These are phyloP conservation scores for Aphidius ervi DNA, from an alignment of 1,140 invertebrate genomes.

Conservation along the genomic window DNA sequence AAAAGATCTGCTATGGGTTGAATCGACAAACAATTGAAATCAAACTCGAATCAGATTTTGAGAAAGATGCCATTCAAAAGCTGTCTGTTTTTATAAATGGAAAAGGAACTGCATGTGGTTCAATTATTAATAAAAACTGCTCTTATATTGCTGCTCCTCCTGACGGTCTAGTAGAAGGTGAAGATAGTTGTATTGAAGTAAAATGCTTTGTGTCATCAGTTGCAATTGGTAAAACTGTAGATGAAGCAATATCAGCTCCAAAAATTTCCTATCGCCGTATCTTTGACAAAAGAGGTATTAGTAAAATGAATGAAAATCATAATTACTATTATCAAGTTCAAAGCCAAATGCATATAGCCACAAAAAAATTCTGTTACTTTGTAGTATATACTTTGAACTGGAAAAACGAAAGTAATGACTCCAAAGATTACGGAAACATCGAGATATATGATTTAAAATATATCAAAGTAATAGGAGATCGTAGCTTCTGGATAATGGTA, in stretches of 20 bases:
- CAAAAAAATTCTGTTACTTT: slow-evolving; percentile 27
- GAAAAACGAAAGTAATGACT: no score
- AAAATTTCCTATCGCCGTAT: slow-evolving; percentile 18
- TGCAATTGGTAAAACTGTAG: slow-evolving; percentile 1
- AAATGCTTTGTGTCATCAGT: slow-evolving; percentile 13
- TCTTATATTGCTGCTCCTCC: slow-evolving; percentile 25
- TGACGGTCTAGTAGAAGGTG: slow-evolving; percentile 14
- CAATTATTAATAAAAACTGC: slow-evolving; percentile 29
- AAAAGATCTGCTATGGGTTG: neutral
- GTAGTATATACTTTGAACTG: slow-evolving; percentile 23
- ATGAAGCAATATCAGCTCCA: slow-evolving; percentile 1
- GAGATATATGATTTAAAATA: slow-evolving; percentile 12
- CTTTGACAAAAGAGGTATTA: slow-evolving; percentile 15
- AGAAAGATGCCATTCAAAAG: neutral
- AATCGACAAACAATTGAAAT: neutral
- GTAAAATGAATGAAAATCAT: slow-evolving; percentile 27
- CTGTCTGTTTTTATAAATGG: neutral
- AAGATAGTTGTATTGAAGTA: slow-evolving; percentile 20
- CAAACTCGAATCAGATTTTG: neutral
- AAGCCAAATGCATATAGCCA: slow-evolving; percentile 30
- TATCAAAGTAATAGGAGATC: slow-evolving; percentile 17
- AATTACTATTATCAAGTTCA: slow-evolving; percentile 36
- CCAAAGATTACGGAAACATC: no score
- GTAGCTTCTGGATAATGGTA: slow-evolving; percentile 23
- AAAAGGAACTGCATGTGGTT: slow-evolving; percentile 32